A percentile compares a stretch with the other conserved stretches of the same genome.
These are phyloP conservation scores for Hycleus phaleratus DNA, from an alignment of 1,140 invertebrate genomes.

Conservation along the genomic window DNA sequence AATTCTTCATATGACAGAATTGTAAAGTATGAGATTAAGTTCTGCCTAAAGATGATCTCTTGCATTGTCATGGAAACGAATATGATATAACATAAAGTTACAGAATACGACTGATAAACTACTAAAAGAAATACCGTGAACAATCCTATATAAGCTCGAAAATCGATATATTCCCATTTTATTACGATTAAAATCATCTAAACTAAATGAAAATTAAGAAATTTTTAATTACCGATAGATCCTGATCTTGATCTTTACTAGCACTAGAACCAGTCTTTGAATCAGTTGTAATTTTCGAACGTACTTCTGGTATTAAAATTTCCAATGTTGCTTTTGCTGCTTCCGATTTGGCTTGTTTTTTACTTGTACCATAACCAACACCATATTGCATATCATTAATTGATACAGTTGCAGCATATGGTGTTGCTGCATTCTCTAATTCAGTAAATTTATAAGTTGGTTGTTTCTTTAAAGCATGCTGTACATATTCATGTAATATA, in stretches of 20 bases:
- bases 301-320: constrained; percentile 91
- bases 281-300: constrained; percentile 61
- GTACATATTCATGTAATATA: constrained; percentile 93
- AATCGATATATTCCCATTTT: too few species aligned
- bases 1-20: too few species aligned
- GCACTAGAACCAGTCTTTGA: constrained; percentile 45
- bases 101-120: too few species aligned
- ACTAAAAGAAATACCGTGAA: too few species aligned
- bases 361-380: constrained; percentile 85
- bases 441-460: constrained; percentile 90
- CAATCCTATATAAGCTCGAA: too few species aligned
- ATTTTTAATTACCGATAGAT: constrained; percentile 50
- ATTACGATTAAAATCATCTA: too few species aligned
- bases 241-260: constrained; percentile 46
- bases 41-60: too few species aligned
- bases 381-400: constrained; percentile 92
- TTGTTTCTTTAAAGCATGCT: constrained; percentile 86
- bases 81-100: too few species aligned
- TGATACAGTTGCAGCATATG: constrained; percentile 86
- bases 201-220: too few species aligned
- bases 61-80: too few species aligned
- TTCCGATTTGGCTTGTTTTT: constrained; percentile 90
- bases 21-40: too few species aligned
- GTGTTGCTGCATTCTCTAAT: constrained; percentile 81
- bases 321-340: constrained; percentile 84